Evolutionary conservation across 2,797 vertebrate genomes (phyloP), one percentile per base, ranked within the genome.

Genomic region (Myiotriccus ornatus): DNA sequence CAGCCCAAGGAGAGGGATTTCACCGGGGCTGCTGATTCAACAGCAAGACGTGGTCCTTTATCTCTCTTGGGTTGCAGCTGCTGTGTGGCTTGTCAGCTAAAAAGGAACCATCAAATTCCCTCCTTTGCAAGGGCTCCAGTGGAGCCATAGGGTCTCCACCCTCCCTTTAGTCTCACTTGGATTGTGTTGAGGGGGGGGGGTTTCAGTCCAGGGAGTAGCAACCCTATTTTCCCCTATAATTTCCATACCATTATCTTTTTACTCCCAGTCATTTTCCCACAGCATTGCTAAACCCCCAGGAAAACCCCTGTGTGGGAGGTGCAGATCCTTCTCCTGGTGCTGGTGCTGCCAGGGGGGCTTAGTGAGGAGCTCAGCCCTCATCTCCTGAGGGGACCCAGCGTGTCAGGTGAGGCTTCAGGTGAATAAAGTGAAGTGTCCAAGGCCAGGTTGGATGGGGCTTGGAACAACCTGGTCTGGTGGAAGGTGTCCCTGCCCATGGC

Each of bases 351-450:
- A 28, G 49, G 39, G 11, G 7, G 46, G 14, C 34, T 71, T 14
- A 4, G 24, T 2, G 14, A 8, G 55, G 50, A 37, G 25, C 24
- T 27, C 30, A 50, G 63, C 4, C 34, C 18, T 44, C 16, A 5
- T 18, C 28, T n/a, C 28, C 39, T 2, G 12, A 17, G 9, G 14
- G 14, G 15, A 59, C 13, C 9, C 6, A 10, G 28, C 0, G 0
- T 17, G 4, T 24, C 7, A 2, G 28, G 9, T 9, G 17, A 9
- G 10, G 3, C 21, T 62, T 25, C 22, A 30, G 2, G 15, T 39
- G 39, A 20, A n/a, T 24, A 8, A 35, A 2, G 4, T 6, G 53
- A n/a, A 25, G 35, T 69, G 67, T 7, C 15, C 35, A 7, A 32
- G 67, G 27, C 15, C 27, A 39, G 35, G 47, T 5, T 69, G 65